Evolutionary conservation across 2,113 vertebrate genomes (phyloP), one percentile per base, ranked within the genome.

Genomic region (Equus przewalskii): DNA sequence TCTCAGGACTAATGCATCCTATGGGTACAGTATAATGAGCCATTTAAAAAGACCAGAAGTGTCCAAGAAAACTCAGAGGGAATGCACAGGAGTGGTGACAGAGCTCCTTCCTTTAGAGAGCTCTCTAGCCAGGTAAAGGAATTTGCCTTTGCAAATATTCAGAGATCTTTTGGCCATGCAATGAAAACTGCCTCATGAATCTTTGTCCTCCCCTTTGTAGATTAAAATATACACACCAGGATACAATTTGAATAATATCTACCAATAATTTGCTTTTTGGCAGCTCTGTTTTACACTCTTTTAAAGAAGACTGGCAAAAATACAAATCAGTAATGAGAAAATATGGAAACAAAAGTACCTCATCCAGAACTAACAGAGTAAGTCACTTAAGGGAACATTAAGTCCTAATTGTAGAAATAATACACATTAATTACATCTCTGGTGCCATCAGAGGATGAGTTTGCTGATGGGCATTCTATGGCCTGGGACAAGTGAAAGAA

Each of bases 331-430:
- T 96, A 98, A 92, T 78, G 58, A 95, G 95, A 96, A 94, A 87
- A 79, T 76, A 97, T 56, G 91, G 91, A 94, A 97, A 78, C 64
- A 86, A 96, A 96, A 92, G 62, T 72, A 92, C 94, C 64, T 89
- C 87, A 92, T 86, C 82, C 79, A 97, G 58, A 78, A 89, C 88
- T 88, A 93, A 97, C 89, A 89, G 79, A 97, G 70, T 89, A 94
- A 95, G 96, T 97, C 86, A 95, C 58, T 94, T 92, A 96, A 54
- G 33, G 91, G 92, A 96, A 97, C 79, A 94, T 96, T 96, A 94
- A 78, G 30, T 87, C 75, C 80, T 98, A 96, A 98, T 92, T 97
- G 82, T 82, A 95, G 84, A 97, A 96, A 97, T 93, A 98, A 94
- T 49, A 96, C 62, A 75, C 84, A 90, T 94, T 97, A 83, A 94